phyloP scores from a whole-genome alignment of 2,797 vertebrate species.

The Danio aesculapii region DNA sequence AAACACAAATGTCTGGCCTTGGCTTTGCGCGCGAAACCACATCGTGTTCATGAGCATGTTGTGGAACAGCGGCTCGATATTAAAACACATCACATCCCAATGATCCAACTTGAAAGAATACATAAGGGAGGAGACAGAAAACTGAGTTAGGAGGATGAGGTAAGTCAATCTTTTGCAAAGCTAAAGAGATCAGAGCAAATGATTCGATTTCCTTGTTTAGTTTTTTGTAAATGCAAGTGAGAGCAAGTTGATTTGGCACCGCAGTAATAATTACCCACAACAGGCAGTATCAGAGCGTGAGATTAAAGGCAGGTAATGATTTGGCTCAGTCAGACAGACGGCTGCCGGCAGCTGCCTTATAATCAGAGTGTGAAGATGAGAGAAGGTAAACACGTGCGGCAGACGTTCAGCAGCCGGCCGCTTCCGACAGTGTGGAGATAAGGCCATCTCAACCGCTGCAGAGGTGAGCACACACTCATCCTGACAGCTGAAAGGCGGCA shows the following conservation, averaged over 20 bases:
- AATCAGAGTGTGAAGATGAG: conserved; percentile 38
- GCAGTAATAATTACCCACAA: conserved; percentile 74
- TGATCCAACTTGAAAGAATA: neutral
- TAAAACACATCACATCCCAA: neutral
- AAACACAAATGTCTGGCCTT: conserved; percentile 43
- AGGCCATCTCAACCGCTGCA: neutral
- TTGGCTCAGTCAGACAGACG: conserved; percentile 26
- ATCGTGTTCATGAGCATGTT: conserved; percentile 4
- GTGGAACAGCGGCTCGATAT: conserved; percentile 13
- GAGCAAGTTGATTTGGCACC: conserved; percentile 77
- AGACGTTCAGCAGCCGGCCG: conserved; percentile 21
- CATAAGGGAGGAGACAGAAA: neutral
- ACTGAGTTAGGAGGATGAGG: neutral
- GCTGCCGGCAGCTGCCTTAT: conserved; percentile 39
- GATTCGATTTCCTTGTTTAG: conserved; percentile 2
- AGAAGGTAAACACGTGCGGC: conserved; percentile 37
- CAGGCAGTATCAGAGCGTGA: conserved; percentile 75
- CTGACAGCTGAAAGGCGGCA: conserved; percentile 34
- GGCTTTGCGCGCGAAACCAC: neutral
- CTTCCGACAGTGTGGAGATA: conserved; percentile 23
- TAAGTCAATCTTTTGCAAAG: conserved; percentile 7
- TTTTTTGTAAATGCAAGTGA: conserved; percentile 64
- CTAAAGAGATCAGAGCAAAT: conserved; percentile 10
- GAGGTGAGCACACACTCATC: conserved; percentile 8
- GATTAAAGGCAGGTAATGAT: conserved; percentile 71